These are phyloP conservation scores for Pseudotriccus pelzelni DNA, from an alignment of 2,797 vertebrate genomes.

Conservation along the genomic window DNA sequence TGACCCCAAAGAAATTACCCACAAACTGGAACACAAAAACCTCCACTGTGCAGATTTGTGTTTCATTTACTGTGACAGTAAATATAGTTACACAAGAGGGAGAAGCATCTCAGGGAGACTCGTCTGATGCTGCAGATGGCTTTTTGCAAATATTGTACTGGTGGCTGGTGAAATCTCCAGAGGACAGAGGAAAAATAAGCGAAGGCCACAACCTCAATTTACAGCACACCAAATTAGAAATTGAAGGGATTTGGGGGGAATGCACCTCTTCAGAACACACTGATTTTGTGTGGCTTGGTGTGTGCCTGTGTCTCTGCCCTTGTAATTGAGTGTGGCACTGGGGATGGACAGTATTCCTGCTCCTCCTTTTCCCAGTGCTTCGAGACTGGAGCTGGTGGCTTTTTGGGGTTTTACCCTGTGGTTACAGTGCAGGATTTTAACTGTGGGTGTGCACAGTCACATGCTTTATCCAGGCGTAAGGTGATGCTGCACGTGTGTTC, in stretches of 20 bases:
- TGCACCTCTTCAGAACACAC: not conserved
- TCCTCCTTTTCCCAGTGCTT: not conserved
- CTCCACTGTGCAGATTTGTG: not conserved
- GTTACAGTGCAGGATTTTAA: not conserved
- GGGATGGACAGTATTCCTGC: not conserved
- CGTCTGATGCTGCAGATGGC: not conserved
- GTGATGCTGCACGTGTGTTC: not conserved
- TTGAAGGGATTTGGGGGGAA: not conserved
- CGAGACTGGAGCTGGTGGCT: not conserved
- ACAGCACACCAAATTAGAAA: not conserved
- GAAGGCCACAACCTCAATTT: constrained; percentile 29
- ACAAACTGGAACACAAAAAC: not conserved
- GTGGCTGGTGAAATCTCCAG: not conserved
- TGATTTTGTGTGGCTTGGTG: not conserved
- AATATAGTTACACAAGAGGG: not conserved
- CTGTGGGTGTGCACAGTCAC: not conserved
- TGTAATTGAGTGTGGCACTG: not conserved
- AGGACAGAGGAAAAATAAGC: not conserved
- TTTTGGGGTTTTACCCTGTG: not conserved
- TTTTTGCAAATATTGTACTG: not conserved
- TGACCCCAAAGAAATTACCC: not conserved
- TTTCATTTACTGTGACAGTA: not conserved
- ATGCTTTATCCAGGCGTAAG: not conserved
- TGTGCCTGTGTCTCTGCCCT: not conserved
- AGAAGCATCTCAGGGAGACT: not conserved